These are phyloP conservation scores for Orthosia gothica DNA, from an alignment of 2,888 invertebrate species.

Conservation along the genomic window DNA sequence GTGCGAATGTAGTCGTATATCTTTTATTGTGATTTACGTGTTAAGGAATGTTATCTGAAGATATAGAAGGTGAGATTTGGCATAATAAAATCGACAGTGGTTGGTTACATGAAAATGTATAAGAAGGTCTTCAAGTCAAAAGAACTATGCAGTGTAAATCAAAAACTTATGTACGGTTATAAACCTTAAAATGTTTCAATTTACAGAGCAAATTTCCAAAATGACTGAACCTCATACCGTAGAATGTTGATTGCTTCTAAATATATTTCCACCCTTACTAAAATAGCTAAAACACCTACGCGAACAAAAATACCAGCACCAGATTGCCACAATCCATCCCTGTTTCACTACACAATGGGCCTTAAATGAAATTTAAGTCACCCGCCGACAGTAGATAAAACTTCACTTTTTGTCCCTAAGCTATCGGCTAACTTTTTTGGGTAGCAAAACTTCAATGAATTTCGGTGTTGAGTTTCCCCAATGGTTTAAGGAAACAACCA, in stretches of 20 bases:
- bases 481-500: conserved; percentile 59
- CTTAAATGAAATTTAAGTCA: conserved; percentile 75
- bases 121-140: too few species aligned
- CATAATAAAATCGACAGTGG: not conserved
- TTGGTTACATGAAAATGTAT: not conserved
- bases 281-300: conserved; percentile 44
- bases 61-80: not conserved
- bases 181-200: not conserved
- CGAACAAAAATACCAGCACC: conserved; percentile 30
- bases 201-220: not conserved
- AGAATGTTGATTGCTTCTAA: conserved; percentile 24
- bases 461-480: conserved; percentile 61
- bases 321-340: conserved; percentile 52
- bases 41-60: not conserved
- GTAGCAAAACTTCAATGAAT: conserved; percentile 61
- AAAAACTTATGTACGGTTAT: not conserved
- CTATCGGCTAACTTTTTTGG: conserved; percentile 63
- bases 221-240: not conserved
- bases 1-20: conserved; percentile 34
- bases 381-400: conserved; percentile 70
- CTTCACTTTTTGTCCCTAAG: conserved; percentile 68
- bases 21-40: conserved; percentile 33
- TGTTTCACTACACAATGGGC: conserved; percentile 61
- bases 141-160: not conserved
- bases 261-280: conserved; percentile 40